Evolutionary conservation across 2,113 vertebrate species (phyloP), one percentile per base, ranked within the genome.

Genomic region (Neodon shergylaensis): DNA sequence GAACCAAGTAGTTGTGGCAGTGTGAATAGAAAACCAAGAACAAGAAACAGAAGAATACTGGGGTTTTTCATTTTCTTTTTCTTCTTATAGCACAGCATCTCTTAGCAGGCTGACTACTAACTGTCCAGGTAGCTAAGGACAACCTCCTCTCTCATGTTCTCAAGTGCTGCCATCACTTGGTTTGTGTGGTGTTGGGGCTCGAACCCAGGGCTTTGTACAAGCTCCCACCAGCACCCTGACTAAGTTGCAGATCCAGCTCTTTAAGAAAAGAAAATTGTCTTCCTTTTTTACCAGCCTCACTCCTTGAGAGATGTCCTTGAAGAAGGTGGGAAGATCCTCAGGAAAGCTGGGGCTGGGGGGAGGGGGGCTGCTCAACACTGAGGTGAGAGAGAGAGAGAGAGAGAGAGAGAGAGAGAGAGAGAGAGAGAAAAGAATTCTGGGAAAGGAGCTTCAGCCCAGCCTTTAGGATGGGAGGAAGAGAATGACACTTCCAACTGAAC

Each of bases 401-500:
- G 49, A 52, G 49, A 52, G 49, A 52, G 52, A 52, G 52, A 52
- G 52, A 52, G 52, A 52, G 52, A 54, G 52, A 52, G 52, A 44
- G 8, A 54, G 5, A 47, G 17, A 54, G 17, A 54, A 22, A 47
- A 63, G n/a, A 61, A 68, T 66, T 86, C 33, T 4, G 39, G n/a
- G 54, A 9, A 28, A 19, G 33, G 24, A 66, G 36, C 65, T 54
- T 36, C 14, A 47, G 63, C n/a, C 58, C 47, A 36, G 44, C 1
- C 94, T 81, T 73, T 31, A 17, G 54, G 33, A 21, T 44, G 2
- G 54, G 36, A 68, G 86, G 9, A 88, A 47, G 65, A 81, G 78
- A 74, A 68, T 54, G 21, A 65, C 63, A 73, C 86, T 94, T 84
- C 66, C 83, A 91, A 93, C 13, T 78, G 93, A 76, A 91, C 72